Evolutionary conservation across 1,140 invertebrate species (phyloP), one percentile per base, ranked within the genome.

Genomic region (Thaumatotibia leucotreta): DNA sequence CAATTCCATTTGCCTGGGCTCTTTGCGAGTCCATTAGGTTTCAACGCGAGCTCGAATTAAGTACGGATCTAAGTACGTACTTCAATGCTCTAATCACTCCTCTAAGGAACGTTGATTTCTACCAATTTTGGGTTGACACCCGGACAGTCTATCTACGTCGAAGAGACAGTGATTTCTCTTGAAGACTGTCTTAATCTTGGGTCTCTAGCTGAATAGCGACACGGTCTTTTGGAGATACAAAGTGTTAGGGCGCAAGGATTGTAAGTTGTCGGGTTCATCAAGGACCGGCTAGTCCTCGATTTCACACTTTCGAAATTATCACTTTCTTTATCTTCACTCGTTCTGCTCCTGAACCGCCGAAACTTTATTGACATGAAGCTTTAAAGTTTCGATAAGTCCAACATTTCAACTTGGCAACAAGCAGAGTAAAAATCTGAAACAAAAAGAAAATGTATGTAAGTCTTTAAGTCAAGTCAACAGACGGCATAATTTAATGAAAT

Each of bases 281-380:
- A 91, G 88, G 88, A 91, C 86, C 75, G 84, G 82, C 80, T 85
- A 84, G 88, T 91, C 88, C 88, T 87, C 85, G 88, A 89, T 89
- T 69, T 80, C 82, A 86, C 70, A 68, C 73, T 82, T 74, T 85
- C 78, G 63, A 86, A 88, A 87, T 83, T 79, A 68, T 71, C 86
- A 88, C 88, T 91, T 87, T 91, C 77, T 65, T 79, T 72, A 69
- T 78, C 81, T 69, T 82, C 29, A 65, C 67, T 68, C 76, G 76
- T 82, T 80, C 66, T 71, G 63, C 69, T 77, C 63, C 64, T 69
- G 72, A 75, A 80, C 77, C 75, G 32, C 66, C 69, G 77, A 61
- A 73, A 69, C 66, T 72, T 83, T 83, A 72, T 88, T 83, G 86
- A 85, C 88, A 90, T 88, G 74, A 79, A 84, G 83, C 83, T 77